Evolutionary conservation across 2,888 invertebrate species (phyloP), one percentile per base, ranked within the genome.

Genomic region (Aporophyla nigra): DNA sequence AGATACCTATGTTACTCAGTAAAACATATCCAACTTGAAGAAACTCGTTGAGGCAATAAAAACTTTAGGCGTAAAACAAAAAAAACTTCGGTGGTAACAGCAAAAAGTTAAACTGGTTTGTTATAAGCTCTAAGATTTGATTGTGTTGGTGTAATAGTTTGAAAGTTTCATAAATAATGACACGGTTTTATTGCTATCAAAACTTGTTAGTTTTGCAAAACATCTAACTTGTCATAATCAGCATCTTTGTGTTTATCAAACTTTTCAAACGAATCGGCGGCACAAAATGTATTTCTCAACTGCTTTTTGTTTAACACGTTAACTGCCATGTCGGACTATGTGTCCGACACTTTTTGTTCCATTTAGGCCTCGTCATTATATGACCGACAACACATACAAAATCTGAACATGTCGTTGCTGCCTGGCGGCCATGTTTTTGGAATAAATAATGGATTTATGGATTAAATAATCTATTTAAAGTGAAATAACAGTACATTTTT

Each of bases 1-100:
- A 40, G 56, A 63, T 51, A 62, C 62, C 21, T 63, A 68, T 76
- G 27, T 43, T 70, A 69, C 46, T 24, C 33, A 49, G 46, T 66
- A 78, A 77, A 70, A 78, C 63, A 59, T 56, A 80, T 71, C 71
- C 70, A 74, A 80, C 49, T 82, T 63, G 59, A 27, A 68, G 33
- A 51, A 82, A 84, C 84, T 79, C 80, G 71, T 84, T 84, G 43
- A n/a, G 54, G 63, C 54, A 84, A 84, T 80, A 85, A 73, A 85
- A 85, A 84, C 80, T 85, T 86, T 76, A 53, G n/a, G 76, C 73
- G 77, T 86, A 70, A 84, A 80, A 86, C 63, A 80, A 86, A 85
- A 84, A 78, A 69, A 80, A 79, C 83, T 68, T 80, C 6, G 24
- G 65, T 65, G 71, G 66, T 67, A 84, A 84, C 75, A 84, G 71